These are phyloP conservation scores for Alaudala cheleensis DNA, from an alignment of 2,113 vertebrate species.

Conservation along the genomic window DNA sequence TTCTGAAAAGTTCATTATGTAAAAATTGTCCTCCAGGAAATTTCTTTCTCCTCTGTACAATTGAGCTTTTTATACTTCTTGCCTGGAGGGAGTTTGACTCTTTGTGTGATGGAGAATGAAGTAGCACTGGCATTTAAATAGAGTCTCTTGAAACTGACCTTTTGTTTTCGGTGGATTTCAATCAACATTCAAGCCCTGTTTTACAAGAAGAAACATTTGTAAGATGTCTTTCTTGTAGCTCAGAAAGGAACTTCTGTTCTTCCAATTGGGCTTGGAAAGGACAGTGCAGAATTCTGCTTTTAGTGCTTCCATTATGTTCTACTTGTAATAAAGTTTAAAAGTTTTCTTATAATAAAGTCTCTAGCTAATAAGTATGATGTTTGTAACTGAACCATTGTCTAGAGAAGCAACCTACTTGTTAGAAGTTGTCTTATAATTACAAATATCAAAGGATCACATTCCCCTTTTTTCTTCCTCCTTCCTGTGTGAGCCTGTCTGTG, in stretches of 20 bases:
- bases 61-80: conserved; percentile 44
- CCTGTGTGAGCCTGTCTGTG: neutral
- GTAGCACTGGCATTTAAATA: conserved; percentile 64
- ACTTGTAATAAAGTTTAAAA: neutral
- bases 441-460: neutral
- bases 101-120: conserved; percentile 40
- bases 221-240: conserved; percentile 15
- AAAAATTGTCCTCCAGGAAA: conserved; percentile 28
- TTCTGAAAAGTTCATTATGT: conserved; percentile 48
- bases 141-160: conserved; percentile 46
- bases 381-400: neutral
- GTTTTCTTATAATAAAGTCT: neutral
- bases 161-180: conserved; percentile 60
- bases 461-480: neutral
- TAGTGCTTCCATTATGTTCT: neutral
- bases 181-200: conserved; percentile 50
- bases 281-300: neutral
- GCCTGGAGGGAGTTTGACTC: conserved; percentile 32
- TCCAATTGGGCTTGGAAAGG: neutral
- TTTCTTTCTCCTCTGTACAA: conserved; percentile 35
- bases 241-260: conserved; percentile 5
- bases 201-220: conserved; percentile 49
- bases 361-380: neutral
- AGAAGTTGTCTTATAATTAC: neutral
- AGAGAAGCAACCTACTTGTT: neutral